These are phyloP conservation scores for Heteractis magnifica DNA, from an alignment of 92 coral and sea anemone genomes.

Conservation along the genomic window DNA sequence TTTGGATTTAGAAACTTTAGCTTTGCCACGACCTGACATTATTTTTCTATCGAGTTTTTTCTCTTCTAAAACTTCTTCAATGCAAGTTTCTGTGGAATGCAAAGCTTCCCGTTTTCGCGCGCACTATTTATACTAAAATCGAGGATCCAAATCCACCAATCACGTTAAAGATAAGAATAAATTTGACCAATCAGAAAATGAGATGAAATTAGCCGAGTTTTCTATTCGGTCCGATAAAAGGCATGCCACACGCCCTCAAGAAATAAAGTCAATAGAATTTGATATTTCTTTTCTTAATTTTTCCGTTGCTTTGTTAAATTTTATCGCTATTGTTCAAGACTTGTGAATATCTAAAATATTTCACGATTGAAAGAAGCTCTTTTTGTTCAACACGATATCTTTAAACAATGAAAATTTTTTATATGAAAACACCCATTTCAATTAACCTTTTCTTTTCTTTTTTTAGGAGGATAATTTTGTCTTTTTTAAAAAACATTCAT, in stretches of 20 bases:
- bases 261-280: too few relatives aligned
- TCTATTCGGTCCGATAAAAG: neutral
- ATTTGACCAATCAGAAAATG: constrained; percentile 21
- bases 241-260: neutral
- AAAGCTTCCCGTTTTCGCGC: neutral
- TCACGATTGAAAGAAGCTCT: too few relatives aligned
- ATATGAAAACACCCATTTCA: too few relatives aligned
- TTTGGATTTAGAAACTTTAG: constrained; percentile 41
- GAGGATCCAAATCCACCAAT: constrained; percentile 20
- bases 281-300: too few relatives aligned
- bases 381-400: too few relatives aligned
- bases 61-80: neutral
- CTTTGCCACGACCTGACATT: constrained; percentile 61
- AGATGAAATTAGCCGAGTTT: constrained; percentile 2
- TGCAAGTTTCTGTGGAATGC: neutral
- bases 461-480: too few relatives aligned
- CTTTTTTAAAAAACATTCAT: too few relatives aligned
- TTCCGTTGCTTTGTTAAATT: too few relatives aligned
- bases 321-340: too few relatives aligned
- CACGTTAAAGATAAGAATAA: neutral
- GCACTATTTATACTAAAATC: constrained; percentile 15
- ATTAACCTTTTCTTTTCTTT: too few relatives aligned
- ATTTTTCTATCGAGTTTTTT: neutral
- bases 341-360: too few relatives aligned
- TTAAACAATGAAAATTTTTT: too few relatives aligned